phyloP scores from a whole-genome alignment of 64 coral and sea anemone species.

The Porites australiensis region DNA sequence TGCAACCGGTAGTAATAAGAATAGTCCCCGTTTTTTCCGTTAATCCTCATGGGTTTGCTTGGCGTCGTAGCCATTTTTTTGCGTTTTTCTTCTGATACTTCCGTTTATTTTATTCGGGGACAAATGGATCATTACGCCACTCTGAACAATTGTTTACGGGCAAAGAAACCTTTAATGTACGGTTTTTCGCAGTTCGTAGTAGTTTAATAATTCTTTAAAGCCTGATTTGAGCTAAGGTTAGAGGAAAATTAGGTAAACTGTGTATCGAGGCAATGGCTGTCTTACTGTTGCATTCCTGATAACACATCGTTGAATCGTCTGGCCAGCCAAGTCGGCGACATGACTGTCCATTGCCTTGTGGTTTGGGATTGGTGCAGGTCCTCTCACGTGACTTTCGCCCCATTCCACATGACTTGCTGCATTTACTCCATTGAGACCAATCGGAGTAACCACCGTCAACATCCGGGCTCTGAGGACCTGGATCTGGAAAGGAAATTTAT shows the following conservation, averaged over 20 bases:
- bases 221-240: no score
- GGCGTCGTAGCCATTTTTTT: no score
- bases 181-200: no score
- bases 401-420: slow-evolving; percentile 57
- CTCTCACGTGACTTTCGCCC: slow-evolving; percentile 51
- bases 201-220: no score
- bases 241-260: neutral
- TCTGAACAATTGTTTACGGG: no score
- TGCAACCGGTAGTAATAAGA: no score
- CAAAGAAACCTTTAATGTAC: no score
- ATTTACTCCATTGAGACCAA: slow-evolving; percentile 60
- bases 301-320: neutral
- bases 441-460: slow-evolving; percentile 48
- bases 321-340: neutral
- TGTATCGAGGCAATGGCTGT: neutral
- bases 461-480: slow-evolving; percentile 66
- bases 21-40: no score
- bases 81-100: no score
- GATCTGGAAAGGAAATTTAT: neutral
- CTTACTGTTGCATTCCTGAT: neutral
- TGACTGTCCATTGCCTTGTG: slow-evolving; percentile 47
- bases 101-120: no score
- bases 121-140: no score
- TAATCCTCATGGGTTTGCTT: no score
- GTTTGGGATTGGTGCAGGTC: slow-evolving; percentile 34